Conservation (phyloP, 92 coral and sea anemone species). For the Zoanthus sociatus region DNA sequence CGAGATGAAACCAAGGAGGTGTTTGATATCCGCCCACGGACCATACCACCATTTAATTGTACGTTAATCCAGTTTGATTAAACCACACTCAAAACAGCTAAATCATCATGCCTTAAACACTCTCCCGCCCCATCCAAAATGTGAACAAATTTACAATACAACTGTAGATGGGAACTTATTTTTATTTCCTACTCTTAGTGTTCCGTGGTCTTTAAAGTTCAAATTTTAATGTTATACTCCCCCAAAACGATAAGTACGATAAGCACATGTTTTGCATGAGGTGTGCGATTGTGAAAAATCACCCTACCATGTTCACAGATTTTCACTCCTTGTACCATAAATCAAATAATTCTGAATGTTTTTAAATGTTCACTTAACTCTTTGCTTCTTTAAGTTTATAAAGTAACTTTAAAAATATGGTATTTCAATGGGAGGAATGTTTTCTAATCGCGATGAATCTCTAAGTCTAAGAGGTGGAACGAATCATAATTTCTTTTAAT, state of each 20-base stretch:
- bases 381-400: no score
- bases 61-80: slow-evolving; percentile 1
- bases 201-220: slow-evolving; percentile 4
- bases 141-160: neutral
- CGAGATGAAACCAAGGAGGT: slow-evolving; percentile 48
- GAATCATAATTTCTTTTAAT: slow-evolving; percentile 1
- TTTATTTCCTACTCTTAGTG: neutral
- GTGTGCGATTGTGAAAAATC: neutral
- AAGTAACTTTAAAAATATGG: neutral
- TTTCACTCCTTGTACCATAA: neutral
- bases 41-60: neutral
- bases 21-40: neutral
- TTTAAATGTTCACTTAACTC: no score
- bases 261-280: neutral
- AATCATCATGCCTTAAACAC: neutral
- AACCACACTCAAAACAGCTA: neutral
- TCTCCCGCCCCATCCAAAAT: neutral
- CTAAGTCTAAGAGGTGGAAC: neutral
- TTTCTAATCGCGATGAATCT: neutral
- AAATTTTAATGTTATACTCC: neutral
- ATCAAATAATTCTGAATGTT: neutral
- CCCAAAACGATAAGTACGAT: neutral
- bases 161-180: neutral
- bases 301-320: no score
- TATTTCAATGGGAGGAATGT: neutral